phyloP scores from a whole-genome alignment of 1,140 invertebrate species.

The Anoplolepis gracilipes region DNA sequence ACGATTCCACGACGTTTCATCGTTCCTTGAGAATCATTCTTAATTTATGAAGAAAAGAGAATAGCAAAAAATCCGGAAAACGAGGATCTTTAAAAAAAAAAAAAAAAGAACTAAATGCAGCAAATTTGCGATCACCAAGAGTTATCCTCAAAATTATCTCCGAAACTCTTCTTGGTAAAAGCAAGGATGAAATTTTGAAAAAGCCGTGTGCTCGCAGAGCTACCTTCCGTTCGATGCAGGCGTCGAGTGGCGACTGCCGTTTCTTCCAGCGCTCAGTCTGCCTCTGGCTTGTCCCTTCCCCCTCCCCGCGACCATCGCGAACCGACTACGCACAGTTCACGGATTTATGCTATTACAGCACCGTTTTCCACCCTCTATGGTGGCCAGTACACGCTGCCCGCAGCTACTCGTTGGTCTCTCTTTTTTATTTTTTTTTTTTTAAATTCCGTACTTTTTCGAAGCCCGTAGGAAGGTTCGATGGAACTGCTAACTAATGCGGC shows the following conservation, averaged over 20 bases:
- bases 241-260: slow-evolving; percentile 84
- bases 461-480: not conserved
- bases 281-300: slow-evolving; percentile 76
- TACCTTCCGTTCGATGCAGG: slow-evolving; percentile 80
- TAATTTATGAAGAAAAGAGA: not conserved
- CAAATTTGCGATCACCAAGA: slow-evolving; percentile 29
- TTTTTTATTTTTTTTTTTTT: slow-evolving; percentile 41
- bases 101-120: not conserved
- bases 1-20: slow-evolving; percentile 35
- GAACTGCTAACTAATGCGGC: not conserved
- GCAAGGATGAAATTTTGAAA: slow-evolving; percentile 62
- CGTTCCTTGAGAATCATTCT: not conserved
- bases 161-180: slow-evolving; percentile 24
- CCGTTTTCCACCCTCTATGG: slow-evolving; percentile 78
- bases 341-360: slow-evolving; percentile 85
- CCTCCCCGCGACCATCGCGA: slow-evolving; percentile 59
- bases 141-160: slow-evolving; percentile 45
- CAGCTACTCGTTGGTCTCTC: slow-evolving; percentile 63
- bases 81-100: not conserved
- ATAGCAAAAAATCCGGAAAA: not conserved
- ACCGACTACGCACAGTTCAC: slow-evolving; percentile 81
- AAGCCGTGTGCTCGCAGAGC: slow-evolving; percentile 66
- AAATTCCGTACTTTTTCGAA: not conserved
- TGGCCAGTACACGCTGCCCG: slow-evolving; percentile 53
- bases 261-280: slow-evolving; percentile 78